A percentile compares a stretch with the other conserved stretches of the same genome.
phyloP scores from a whole-genome alignment of 2,113 vertebrate species.

The Sander lucioperca region DNA sequence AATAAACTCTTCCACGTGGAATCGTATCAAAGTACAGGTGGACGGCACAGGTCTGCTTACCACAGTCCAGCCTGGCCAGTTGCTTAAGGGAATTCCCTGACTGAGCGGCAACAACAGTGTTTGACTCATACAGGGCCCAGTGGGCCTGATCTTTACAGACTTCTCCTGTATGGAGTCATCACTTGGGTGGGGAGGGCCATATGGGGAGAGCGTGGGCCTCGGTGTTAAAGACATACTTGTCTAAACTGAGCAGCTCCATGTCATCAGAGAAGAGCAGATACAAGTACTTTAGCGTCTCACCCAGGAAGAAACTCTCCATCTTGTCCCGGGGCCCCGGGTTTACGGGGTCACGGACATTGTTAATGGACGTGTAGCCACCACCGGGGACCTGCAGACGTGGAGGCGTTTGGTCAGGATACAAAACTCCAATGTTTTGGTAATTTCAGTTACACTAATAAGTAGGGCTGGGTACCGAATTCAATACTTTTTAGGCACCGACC shows the following conservation, averaged over 20 bases:
- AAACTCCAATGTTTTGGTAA: not conserved
- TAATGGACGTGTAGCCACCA: conserved; percentile 95
- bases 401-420: not conserved
- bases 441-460: not conserved
- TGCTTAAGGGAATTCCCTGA: conserved; percentile 4
- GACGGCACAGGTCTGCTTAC: conserved; percentile 27
- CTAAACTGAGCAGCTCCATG: conserved; percentile 88
- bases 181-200: conserved; percentile 84
- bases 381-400: conserved; percentile 85
- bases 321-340: conserved; percentile 94
- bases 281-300: conserved; percentile 96
- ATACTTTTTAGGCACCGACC: too few species aligned
- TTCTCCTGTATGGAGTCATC: conserved; percentile 19
- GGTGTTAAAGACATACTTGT: conserved; percentile 94
- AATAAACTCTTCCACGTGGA: conserved; percentile 20
- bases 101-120: conserved; percentile 4
- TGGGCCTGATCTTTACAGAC: not conserved
- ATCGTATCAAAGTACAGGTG: conserved; percentile 13
- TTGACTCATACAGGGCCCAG: not conserved
- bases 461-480: too few species aligned
- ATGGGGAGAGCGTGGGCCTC: conserved; percentile 96
- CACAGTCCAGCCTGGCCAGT: conserved; percentile 23
- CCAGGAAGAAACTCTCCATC: conserved; percentile 99
- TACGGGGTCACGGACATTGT: conserved; percentile 90
- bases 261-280: conserved; percentile 95